Evolutionary conservation across 2,113 vertebrate genomes (phyloP), one percentile per base, ranked within the genome.

Genomic region (Malaclemys terrapin): DNA sequence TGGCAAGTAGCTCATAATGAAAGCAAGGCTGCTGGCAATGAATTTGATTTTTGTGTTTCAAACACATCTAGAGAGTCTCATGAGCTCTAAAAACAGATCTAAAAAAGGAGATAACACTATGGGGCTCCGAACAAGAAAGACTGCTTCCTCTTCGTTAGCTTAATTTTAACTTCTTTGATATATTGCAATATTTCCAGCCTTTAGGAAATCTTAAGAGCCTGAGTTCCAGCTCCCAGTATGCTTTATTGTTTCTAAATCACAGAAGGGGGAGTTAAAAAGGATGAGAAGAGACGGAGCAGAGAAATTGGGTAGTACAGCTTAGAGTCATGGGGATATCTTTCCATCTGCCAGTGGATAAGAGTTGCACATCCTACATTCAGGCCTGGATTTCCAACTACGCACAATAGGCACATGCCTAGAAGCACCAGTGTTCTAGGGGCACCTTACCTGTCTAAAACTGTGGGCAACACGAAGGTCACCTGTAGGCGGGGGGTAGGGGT

Each of bases 1-100:
- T 84, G 22, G 72, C 42, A 16, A 50, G 57, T 5, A 72, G 56
- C 50, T 91, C n/a, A 7, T 16, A 75, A 78, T 45, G 75, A 95
- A 96, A 96, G 90, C 78, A 4, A 16, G 22, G 52, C 88, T 85
- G 78, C 88, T 83, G 89, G 76, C 85, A 95, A 88, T 91, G 88
- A 45, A 86, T 90, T 91, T 89, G 84, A 89, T 90, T 69, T 20
- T 25, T 20, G n/a, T 31, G 52, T 16, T 90, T 92, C 88, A 76
- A 12, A 24, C 6, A 50, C 6, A 47, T 91, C 83, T 88, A 69
- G 90, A 87, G 88, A 96, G 22, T 45, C 72, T 45, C 38, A 25
- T 10, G 42, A 75, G 72, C 72, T 75, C 38, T 42, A 38, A 75
- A 75, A 75, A 12, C 22, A 42, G 90, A 76, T 72, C 54, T 49